Percentiles rank a stretch among this genome's conserved stretches.
phyloP scores from a whole-genome alignment of 92 coral and sea anemone genomes.

The Metridium senile region DNA sequence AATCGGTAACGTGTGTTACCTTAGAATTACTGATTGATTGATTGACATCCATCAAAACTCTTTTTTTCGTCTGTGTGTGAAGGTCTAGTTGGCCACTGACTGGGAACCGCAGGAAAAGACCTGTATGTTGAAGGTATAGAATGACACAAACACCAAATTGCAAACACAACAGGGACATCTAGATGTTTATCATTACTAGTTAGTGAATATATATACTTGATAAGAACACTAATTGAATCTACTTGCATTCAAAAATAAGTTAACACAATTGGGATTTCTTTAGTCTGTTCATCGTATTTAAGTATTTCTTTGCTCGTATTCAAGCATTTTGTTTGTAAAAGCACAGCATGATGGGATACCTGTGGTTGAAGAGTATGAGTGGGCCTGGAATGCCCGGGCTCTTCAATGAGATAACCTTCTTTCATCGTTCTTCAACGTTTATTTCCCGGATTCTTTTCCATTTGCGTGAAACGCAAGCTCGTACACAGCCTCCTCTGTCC shows the following conservation, averaged over 20 bases:
- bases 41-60: too few relatives aligned
- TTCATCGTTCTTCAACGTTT: not conserved
- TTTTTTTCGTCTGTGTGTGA: too few relatives aligned
- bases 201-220: conserved; percentile 2
- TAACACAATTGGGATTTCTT: conserved; percentile 50
- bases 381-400: conserved; percentile 19
- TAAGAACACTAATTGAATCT: conserved; percentile 26
- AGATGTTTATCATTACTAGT: not conserved
- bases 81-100: too few relatives aligned
- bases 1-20: too few relatives aligned
- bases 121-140: not conserved
- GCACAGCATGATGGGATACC: conserved; percentile 31
- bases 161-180: not conserved
- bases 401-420: not conserved
- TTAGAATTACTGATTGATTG: too few relatives aligned
- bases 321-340: conserved; percentile 25
- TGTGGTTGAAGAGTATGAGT: conserved; percentile 14
- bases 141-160: not conserved
- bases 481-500: conserved; percentile 12
- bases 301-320: conserved; percentile 12
- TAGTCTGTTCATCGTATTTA: conserved; percentile 25
- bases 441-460: not conserved
- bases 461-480: not conserved
- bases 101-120: too few relatives aligned
- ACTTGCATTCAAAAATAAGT: conserved; percentile 73